Evolutionary conservation across 2,888 invertebrate genomes (phyloP), one percentile per base, ranked within the genome.

Genomic region (Meteorus cinctellus): DNA sequence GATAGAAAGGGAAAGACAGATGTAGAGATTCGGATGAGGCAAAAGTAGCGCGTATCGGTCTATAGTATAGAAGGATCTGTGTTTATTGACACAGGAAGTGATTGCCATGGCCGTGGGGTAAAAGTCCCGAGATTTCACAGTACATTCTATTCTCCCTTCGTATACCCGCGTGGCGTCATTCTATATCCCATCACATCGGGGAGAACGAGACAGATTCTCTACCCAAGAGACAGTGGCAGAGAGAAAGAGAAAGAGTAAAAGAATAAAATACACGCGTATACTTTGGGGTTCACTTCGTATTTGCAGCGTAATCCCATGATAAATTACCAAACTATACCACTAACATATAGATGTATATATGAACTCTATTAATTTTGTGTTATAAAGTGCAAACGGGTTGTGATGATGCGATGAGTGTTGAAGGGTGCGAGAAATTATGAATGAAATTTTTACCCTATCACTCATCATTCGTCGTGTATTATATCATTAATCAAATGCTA

Each of bases 321-420:
- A 88, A 89, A 89, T 89, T 87, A 83, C 84, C 82, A 82, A 86
- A 86, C 85, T 84, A 82, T 84, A 65, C 41, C 24, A 65, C 34
- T 19, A 19, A 8, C 1, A 65, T 41, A 65, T 41, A 41, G 4
- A 8, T 82, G 81, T 81, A 60, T 70, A 85, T 86, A 87, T 86
- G 85, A 86, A 87, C 86, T 89, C 88, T 88, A 89, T 89, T 89
- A 89, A 89, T 89, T 88, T 89, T 88, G 81, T 85, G 86, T 89
- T 89, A 88, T 85, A 87, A 88, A 88, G 76, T 77, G 74, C 66
- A 31, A 62, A 71, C 69, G 67, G 72, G 65, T 67, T 65, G 19
- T 36, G 29, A 68, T 29, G 67, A 62, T 59, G 8, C 67, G 68
- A 48, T 24, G 41, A 36, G 41, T 31, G 34, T 66, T 55, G 41